These are phyloP conservation scores for Microchirus variegatus DNA, from an alignment of 2,797 vertebrate genomes.

Conservation along the genomic window DNA sequence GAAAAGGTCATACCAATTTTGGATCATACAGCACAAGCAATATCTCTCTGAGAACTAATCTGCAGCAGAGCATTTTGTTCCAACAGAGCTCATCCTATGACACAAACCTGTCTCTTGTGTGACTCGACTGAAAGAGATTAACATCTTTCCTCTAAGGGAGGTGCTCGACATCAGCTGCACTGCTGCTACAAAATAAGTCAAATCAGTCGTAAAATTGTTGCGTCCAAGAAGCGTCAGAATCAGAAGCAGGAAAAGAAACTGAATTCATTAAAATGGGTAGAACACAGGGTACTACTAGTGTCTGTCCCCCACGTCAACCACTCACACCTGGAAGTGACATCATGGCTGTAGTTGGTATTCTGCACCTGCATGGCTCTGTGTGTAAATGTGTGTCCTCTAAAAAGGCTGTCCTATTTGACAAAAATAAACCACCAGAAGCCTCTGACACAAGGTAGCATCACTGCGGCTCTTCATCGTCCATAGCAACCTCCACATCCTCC, in stretches of 20 bases:
- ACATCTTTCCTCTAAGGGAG: slow-evolving; percentile 7
- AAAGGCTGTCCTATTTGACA: neutral
- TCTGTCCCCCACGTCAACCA: slow-evolving; percentile 5
- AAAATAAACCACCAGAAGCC: slow-evolving; percentile 17
- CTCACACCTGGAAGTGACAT: slow-evolving; percentile 41
- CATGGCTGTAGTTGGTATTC: slow-evolving; percentile 7
- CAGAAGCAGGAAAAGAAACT: too few species aligned
- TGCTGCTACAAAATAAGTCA: slow-evolving; percentile 1
- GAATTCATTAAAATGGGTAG: neutral
- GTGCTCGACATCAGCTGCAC: slow-evolving; percentile 9
- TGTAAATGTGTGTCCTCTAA: slow-evolving; percentile 24
- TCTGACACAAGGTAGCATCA: slow-evolving; percentile 14
- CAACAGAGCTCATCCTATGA: slow-evolving; percentile 7
- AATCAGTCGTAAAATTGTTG: too few species aligned
- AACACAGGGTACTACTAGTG: slow-evolving; percentile 49
- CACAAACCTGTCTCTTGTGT: neutral
- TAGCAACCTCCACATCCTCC: slow-evolving; percentile 36
- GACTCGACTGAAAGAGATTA: neutral
- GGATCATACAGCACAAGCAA: too few species aligned
- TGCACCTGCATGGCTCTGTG: slow-evolving; percentile 9
- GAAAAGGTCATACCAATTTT: too few species aligned
- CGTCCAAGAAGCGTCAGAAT: too few species aligned
- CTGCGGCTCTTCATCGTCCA: slow-evolving; percentile 26
- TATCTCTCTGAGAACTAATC: slow-evolving; percentile 15
- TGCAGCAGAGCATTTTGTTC: slow-evolving; percentile 8